phyloP scores from a whole-genome alignment of 2,113 vertebrate genomes.

The Platichthys flesus region DNA sequence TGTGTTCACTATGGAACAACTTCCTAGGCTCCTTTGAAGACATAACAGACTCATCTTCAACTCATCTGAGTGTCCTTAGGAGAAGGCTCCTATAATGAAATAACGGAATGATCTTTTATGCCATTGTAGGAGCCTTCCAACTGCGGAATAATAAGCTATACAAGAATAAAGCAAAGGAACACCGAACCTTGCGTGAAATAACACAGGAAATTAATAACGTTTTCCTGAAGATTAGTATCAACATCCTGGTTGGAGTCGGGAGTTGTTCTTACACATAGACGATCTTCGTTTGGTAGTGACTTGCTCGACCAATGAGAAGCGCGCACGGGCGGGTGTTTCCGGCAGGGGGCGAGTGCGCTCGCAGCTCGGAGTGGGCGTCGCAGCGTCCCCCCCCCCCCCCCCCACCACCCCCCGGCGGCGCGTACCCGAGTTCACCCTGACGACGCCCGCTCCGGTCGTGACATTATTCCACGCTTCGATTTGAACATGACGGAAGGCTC shows the following conservation, averaged over 20 bases:
- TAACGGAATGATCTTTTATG: too few species aligned
- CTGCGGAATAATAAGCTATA: too few species aligned
- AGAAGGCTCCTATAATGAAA: too few species aligned
- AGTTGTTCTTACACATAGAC: fast-evolving
- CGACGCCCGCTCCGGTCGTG: slow-evolving; percentile 44
- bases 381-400: slow-evolving; percentile 13
- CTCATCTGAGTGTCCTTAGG: too few species aligned
- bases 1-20: too few species aligned
- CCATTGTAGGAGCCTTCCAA: too few species aligned
- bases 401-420: slow-evolving; percentile 19
- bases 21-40: too few species aligned
- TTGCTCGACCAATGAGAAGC: slow-evolving; percentile 33
- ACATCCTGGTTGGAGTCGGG: not conserved
- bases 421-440: slow-evolving; percentile 50
- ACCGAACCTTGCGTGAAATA: too few species aligned
- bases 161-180: too few species aligned
- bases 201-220: too few species aligned
- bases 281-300: not conserved
- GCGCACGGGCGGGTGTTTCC: slow-evolving; percentile 61
- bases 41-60: too few species aligned
- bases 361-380: slow-evolving; percentile 64
- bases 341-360: slow-evolving; percentile 36
- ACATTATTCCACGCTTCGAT: not conserved
- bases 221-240: too few species aligned
- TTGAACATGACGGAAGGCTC: slow-evolving; percentile 80